phyloP scores from a whole-genome alignment of 2,888 invertebrate genomes.

The Drosophila gaucha region DNA sequence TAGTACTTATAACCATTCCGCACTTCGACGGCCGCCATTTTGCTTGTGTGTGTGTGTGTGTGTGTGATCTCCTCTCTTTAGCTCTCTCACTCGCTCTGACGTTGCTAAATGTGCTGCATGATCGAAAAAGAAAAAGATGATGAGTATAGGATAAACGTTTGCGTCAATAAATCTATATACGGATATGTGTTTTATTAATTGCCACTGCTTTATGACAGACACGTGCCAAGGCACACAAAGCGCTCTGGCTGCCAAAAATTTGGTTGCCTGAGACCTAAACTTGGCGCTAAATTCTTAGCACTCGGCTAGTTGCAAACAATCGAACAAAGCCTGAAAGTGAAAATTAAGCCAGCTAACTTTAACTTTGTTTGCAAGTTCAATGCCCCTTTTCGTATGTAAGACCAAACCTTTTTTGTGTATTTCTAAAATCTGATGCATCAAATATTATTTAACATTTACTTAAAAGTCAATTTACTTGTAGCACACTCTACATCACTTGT shows the following conservation, averaged over 20 bases:
- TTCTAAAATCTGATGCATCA: background rate
- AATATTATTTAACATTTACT: background rate
- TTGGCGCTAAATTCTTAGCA: constrained; percentile 39
- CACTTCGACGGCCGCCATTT: constrained; percentile 88
- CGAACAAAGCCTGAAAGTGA: constrained; percentile 51
- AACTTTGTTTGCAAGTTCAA: constrained; percentile 33
- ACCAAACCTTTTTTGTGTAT: no score
- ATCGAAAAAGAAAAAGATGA: constrained; percentile 36
- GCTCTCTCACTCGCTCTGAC: constrained; percentile 12
- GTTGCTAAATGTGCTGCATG: constrained; percentile 40
- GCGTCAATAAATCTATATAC: constrained; percentile 71
- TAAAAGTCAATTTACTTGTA: background rate
- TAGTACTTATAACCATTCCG: constrained; percentile 89
- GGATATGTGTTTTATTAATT: constrained; percentile 80
- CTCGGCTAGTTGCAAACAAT: constrained; percentile 29
- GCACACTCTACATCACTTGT: background rate
- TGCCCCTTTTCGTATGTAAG: no score
- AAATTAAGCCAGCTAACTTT: constrained; percentile 41
- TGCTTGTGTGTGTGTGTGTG: constrained; percentile 25
- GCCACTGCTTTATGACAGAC: constrained; percentile 65
- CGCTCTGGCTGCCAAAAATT: constrained; percentile 34
- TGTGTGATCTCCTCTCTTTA: background rate
- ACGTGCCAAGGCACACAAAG: constrained; percentile 69
- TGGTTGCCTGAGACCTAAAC: constrained; percentile 21
- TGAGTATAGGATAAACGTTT: constrained; percentile 58